phyloP scores from a whole-genome alignment of 1,140 invertebrate species.

The Holotrichia oblita region DNA sequence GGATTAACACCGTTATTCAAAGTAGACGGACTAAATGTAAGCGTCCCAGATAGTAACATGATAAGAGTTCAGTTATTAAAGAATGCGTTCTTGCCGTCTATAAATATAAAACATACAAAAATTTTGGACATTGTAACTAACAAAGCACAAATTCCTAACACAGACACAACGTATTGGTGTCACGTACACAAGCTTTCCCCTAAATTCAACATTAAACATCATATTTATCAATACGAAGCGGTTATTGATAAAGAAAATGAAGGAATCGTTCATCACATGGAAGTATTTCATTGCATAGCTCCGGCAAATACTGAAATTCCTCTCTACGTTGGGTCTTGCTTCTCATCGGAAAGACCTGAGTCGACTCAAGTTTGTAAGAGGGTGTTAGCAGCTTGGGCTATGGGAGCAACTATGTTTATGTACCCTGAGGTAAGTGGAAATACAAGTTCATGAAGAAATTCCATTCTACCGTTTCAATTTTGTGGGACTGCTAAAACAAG shows the following conservation, averaged over 20 bases:
- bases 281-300: conserved; percentile 94
- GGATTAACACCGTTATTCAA: conserved; percentile 74
- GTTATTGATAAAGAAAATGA: conserved; percentile 82
- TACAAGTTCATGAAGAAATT: too few species aligned
- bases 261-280: conserved; percentile 97
- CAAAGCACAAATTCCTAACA: conserved; percentile 79
- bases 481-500: too few species aligned
- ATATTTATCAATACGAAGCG: conserved; percentile 87
- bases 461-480: too few species aligned
- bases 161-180: conserved; percentile 98
- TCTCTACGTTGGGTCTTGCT: conserved; percentile 86
- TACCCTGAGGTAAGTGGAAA: conserved; percentile 79
- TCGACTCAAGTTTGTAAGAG: conserved; percentile 78
- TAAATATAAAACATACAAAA: conserved; percentile 60
- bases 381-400: conserved; percentile 96
- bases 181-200: conserved; percentile 80
- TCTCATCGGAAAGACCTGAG: conserved; percentile 73
- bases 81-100: conserved; percentile 45
- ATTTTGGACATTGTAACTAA: conserved; percentile 68
- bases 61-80: conserved; percentile 81
- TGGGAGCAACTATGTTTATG: conserved; percentile 88
- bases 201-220: conserved; percentile 77
- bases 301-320: conserved; percentile 71
- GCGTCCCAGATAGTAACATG: conserved; percentile 72
- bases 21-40: conserved; percentile 72